These are phyloP conservation scores for Saturnia pavonia DNA, from an alignment of 2,888 invertebrate genomes.

Conservation along the genomic window DNA sequence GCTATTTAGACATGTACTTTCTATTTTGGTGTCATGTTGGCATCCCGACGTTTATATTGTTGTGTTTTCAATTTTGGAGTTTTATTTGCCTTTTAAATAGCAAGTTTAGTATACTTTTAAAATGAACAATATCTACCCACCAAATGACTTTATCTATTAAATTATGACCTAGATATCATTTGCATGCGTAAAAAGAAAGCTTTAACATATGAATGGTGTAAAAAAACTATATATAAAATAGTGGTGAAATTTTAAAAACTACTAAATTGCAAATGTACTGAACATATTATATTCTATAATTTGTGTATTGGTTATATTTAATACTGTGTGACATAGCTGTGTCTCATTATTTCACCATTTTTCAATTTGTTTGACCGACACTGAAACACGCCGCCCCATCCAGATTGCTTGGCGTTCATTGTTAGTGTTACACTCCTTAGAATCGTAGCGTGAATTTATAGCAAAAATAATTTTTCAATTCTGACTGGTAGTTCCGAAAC, in stretches of 20 bases:
- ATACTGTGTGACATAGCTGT: neutral
- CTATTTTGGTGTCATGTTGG: conserved; percentile 18
- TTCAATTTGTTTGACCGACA: too few relatives aligned
- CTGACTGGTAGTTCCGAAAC: too few relatives aligned
- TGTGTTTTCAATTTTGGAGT: neutral
- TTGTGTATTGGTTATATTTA: neutral
- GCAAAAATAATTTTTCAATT: too few relatives aligned
- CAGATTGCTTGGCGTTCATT: too few relatives aligned
- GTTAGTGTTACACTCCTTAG: too few relatives aligned
- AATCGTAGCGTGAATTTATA: too few relatives aligned
- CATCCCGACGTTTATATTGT: conserved; percentile 3
- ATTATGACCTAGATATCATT: neutral
- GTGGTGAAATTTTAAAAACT: neutral
- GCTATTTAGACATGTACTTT: conserved; percentile 15
- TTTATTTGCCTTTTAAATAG: neutral
- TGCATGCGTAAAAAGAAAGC: neutral
- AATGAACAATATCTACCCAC: neutral
- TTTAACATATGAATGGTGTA: neutral
- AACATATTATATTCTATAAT: neutral
- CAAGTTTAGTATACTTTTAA: neutral
- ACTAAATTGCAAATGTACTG: neutral
- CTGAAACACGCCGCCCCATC: too few relatives aligned
- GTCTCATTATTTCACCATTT: too few relatives aligned
- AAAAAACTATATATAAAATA: neutral
- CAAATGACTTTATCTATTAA: neutral